Evolutionary conservation across 2,113 vertebrate genomes (phyloP).

Genomic region (Andinoacara biseriatus): DNA sequence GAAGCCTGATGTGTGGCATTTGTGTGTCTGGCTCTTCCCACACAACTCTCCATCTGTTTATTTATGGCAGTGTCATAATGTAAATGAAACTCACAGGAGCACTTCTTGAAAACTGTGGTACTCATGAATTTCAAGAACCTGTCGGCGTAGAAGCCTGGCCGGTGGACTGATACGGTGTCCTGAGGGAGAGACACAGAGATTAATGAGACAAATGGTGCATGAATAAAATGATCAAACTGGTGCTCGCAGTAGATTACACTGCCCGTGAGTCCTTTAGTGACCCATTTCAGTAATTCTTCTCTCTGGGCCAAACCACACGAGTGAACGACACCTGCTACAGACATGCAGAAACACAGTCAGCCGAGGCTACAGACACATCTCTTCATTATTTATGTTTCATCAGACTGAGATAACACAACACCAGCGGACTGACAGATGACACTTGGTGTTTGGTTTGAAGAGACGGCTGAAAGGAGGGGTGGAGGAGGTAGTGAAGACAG

Average conservation of each 20-base stretch:
- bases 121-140: slow-evolving; percentile 99
- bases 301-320: slow-evolving; percentile 31
- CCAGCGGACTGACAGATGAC: slow-evolving; percentile 66
- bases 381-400: slow-evolving; percentile 68
- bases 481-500: neutral
- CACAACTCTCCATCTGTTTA: slow-evolving; percentile 48
- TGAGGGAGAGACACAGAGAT: slow-evolving; percentile 68
- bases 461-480: neutral
- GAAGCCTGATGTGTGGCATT: slow-evolving; percentile 34
- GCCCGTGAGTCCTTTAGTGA: slow-evolving; percentile 14
- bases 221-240: slow-evolving; percentile 30
- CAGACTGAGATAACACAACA: slow-evolving; percentile 47
- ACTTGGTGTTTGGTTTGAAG: slow-evolving; percentile 66
- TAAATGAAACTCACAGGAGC: slow-evolving; percentile 87
- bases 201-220: slow-evolving; percentile 47
- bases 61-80: slow-evolving; percentile 52
- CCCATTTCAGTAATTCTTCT: slow-evolving; percentile 27
- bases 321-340: slow-evolving; percentile 10
- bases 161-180: slow-evolving; percentile 98
- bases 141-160: slow-evolving; percentile 96
- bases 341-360: slow-evolving; percentile 16
- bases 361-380: slow-evolving; percentile 24
- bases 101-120: slow-evolving; percentile 93
- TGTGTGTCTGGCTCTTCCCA: slow-evolving; percentile 2
- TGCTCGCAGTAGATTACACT: slow-evolving; percentile 22